Base-by-base conservation (phyloP, 1,140 invertebrate genomes). In the Drosophila lowei region DNA sequence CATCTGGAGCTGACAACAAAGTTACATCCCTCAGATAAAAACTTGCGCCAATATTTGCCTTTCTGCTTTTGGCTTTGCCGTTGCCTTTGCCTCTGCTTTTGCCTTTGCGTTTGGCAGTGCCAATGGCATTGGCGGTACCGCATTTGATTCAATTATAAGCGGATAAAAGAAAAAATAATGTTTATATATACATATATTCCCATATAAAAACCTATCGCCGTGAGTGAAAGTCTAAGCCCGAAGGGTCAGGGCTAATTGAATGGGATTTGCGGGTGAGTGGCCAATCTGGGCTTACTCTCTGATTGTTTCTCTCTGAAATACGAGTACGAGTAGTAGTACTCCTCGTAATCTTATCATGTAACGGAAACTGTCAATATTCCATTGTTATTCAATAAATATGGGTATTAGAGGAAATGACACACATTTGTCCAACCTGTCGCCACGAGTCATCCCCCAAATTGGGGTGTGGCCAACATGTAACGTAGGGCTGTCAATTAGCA, bases 101-200 rank as follows among this genome's bases (percentile, higher is more conserved):
- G 63, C 63, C 44, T 60, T 56, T 53, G 62, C 63, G 55, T 56
- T 64, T 25, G 25, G 34, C 16, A 2, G 2, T 28, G 28, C 28
- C 28, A 28, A 28, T 28, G 28, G 28, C 28, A 28, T 66, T 76
- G 61, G 46, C 60, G 56, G 50, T 59, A 55, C 50, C 79, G 79
- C 75, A 60, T 79, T 83, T 84, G 77, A 84, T 84, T 84, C 79
- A 84, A 84, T 84, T 84, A 84, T 84, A 68, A 74, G 72, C 79
- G 79, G 79, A 84, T 84, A 49, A 79, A 76, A 65, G 59, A 65
- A 50, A 9, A 3, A 30, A 55, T 47, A 41, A 61, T 56, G 49
- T 59, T 64, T 41, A 8, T 70, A 49, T 57, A 57, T 53, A 48
- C 23, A 23, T 16, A 30, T 58, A 58, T 44, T 50, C 28, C 41